Conservation (phyloP, 2,797 vertebrate species). For the Anolis apletophallus region DNA sequence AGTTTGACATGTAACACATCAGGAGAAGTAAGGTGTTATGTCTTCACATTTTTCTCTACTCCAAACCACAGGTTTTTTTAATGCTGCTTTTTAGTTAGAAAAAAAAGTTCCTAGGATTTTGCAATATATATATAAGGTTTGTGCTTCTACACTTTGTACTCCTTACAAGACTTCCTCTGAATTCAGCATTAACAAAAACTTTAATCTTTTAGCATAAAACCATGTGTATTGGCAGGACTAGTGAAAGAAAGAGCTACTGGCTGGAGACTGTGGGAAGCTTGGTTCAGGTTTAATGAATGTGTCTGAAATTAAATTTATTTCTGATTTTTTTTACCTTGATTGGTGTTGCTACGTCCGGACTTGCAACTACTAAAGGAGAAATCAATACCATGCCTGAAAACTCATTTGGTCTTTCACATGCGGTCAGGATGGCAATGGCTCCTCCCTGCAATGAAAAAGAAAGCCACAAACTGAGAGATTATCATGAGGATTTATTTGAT, state of each 20-base stretch:
- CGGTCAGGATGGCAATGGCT: constrained; percentile 91
- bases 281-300: neutral
- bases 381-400: constrained; percentile 93
- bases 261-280: neutral
- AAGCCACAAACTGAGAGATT: constrained; percentile 34
- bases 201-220: neutral
- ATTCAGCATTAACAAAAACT: neutral
- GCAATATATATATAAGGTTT: neutral
- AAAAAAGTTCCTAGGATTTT: neutral
- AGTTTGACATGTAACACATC: neutral
- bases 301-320: constrained; percentile 4
- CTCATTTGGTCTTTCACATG: constrained; percentile 86
- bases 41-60: neutral
- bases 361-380: constrained; percentile 91
- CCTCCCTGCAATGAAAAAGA: constrained; percentile 85
- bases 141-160: neutral
- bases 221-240: neutral
- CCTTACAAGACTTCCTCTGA: neutral
- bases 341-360: constrained; percentile 91
- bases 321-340: constrained; percentile 86
- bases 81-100: neutral
- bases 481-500: neutral
- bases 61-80: neutral
- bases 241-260: neutral
- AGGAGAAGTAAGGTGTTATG: neutral